A percentile compares a stretch with the other conserved stretches of the same genome.
Conservation (phyloP, 2,888 invertebrate species). For the Pediacus dermestoides region DNA sequence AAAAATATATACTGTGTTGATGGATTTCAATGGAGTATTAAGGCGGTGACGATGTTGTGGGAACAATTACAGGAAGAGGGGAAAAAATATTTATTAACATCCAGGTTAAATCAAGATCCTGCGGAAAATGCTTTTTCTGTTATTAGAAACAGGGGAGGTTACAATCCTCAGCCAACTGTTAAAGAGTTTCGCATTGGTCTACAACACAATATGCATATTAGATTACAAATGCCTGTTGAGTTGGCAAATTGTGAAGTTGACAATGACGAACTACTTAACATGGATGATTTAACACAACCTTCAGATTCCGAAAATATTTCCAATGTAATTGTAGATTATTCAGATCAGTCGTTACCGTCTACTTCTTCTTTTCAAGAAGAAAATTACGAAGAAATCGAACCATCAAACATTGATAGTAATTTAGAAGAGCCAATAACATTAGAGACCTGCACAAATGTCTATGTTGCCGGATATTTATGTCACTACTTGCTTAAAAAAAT, state of each 20-base stretch:
- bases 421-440: too few species aligned
- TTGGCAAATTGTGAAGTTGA: constrained; percentile 12
- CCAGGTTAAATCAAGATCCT: constrained; percentile 9
- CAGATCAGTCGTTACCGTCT: too few species aligned
- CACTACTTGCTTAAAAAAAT: too few species aligned
- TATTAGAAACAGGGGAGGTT: constrained; percentile 12
- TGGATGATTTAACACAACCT: too few species aligned
- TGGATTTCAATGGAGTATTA: not conserved
- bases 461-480: too few species aligned
- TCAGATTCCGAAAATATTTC: too few species aligned
- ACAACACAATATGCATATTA: constrained; percentile 14
- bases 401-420: too few species aligned
- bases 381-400: too few species aligned
- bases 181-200: constrained; percentile 11
- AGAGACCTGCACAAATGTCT: too few species aligned
- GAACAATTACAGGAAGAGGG: constrained; percentile 1
- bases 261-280: not conserved
- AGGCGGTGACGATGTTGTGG: not conserved
- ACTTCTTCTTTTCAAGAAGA: too few species aligned
- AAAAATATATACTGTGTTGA: not conserved
- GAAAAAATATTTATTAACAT: too few species aligned
- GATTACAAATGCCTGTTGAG: constrained; percentile 11
- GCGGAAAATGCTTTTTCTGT: constrained; percentile 14
- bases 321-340: too few species aligned
- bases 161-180: constrained; percentile 13